Base-by-base conservation (phyloP, 2,888 invertebrate species). In the Leptinotarsa juncta region DNA sequence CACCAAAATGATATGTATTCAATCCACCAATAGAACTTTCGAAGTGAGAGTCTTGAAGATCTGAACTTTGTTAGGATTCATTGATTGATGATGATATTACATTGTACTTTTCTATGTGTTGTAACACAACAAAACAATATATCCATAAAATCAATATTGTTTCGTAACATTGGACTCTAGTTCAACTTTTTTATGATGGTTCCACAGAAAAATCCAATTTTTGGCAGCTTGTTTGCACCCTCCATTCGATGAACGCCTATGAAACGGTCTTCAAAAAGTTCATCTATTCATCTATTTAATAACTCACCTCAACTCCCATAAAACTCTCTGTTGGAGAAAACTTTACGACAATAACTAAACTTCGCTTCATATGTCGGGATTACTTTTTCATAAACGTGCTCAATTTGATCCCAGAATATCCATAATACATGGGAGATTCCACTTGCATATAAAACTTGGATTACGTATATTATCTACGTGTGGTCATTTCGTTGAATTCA, bases 391-490 rank as follows among this genome's bases (percentile, higher is more conserved):
- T 77, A 77, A 80, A 74, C 77, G 76, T 76, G 71, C 71, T 72
- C 66, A 60, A 70, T 72, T 77, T 76, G 72, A 78, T 75, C 77
- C 76, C 67, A 55, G 57, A 57, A 76, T 66, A 71, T 71, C 72
- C 74, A 73, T 68, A 68, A 68, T 55, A 68, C 65, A 73, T 74
- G 69, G 68, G 55, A 67, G 69, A 72, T 70, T 66, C 71, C 65
- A 67, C 74, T 71, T 73, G 79, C 75, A 78, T 79, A 81, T 76
- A 80, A 80, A 79, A 79, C 75, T 73, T 53, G 76, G 79, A 76
- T 79, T 78, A 79, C 73, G 67, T 50, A 66, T 32, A 50, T 70
- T 60, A 72, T 72, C 76, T 75, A 81, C 80, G 79, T 80, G 79
- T 76, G 79, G 80, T 81, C 78, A 81, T 78, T 80, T 77, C 77